Evolutionary conservation across 1,140 invertebrate genomes (phyloP), one percentile per base, ranked within the genome.

Genomic region (Euglossa dilemma): DNA sequence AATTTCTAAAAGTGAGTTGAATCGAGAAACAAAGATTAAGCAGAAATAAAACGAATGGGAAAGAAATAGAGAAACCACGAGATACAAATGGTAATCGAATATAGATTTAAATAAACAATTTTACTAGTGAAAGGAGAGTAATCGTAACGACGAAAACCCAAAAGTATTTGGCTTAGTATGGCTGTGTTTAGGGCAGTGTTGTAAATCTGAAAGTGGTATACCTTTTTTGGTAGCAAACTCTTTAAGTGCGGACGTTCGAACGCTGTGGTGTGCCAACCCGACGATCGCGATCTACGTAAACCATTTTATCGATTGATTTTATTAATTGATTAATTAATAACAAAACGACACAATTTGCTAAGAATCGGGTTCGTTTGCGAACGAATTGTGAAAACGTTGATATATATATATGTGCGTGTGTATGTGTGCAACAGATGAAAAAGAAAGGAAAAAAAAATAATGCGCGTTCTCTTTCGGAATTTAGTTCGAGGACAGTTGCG

Each of bases 91-190:
- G 50, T 83, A 61, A 88, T 75, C 63, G 77, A 73, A 47, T 73
- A 75, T 69, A 87, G 71, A 74, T 84, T 87, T 72, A 79, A 82
- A 84, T 80, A 78, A 89, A 87, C 67, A 66, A 82, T 72, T 91
- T 87, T 87, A 89, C n/a, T 84, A 82, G 84, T 76, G 56, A 90
- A 83, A 25, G 45, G 71, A 47, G 61, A 79, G 61, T 91, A 84
- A 90, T 87, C 75, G 87, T 90, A 90, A 92, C 75, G 85, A 92
- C 86, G 80, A 85, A 86, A 92, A 93, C 90, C 92, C 90, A 93
- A 93, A 93, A 93, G 92, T 94, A 94, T 93, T 94, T 94, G 92
- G 93, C 91, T 93, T 94, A 93, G 92, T 91, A 94, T 94, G 93
- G 93, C 93, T 94, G 93, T 94, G 93, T 93, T 90, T 93, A 93